Conservation (phyloP, 2,888 invertebrate species). For the Ectemnius continuus region DNA sequence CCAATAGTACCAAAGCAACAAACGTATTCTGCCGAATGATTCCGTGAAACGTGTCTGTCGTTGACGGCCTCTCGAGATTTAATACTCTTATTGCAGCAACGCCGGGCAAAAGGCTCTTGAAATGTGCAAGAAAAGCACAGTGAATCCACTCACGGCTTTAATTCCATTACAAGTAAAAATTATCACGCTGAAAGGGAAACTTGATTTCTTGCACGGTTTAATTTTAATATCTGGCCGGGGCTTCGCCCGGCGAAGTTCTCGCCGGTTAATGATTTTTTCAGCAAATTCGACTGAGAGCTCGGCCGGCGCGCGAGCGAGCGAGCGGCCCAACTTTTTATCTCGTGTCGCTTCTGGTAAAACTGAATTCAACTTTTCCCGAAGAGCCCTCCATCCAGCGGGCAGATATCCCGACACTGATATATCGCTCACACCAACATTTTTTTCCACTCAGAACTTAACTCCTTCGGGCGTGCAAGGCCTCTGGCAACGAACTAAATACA, state of each 20-base stretch:
- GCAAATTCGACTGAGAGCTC: too few relatives aligned
- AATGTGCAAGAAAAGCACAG: too few relatives aligned
- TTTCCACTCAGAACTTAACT: conserved; percentile 23
- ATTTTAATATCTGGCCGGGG: conserved; percentile 1
- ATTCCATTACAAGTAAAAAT: background rate
- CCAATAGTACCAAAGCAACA: background rate
- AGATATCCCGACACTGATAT: conserved; percentile 40
- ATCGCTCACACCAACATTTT: conserved; percentile 30
- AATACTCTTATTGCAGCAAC: too few relatives aligned
- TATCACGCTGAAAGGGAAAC: conserved; percentile 6
- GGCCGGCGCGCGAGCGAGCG: background rate
- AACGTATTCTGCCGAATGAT: background rate
- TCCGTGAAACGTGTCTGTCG: background rate
- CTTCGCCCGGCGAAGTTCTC: conserved; percentile 2
- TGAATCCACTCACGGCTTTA: background rate
- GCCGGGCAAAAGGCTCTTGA: too few relatives aligned
- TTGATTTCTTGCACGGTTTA: conserved; percentile 3
- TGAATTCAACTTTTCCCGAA: conserved; percentile 47
- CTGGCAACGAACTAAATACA: too few relatives aligned
- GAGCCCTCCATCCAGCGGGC: conserved; percentile 15
- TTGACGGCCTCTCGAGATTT: background rate
- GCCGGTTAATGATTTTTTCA: conserved; percentile 20
- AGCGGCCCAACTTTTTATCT: conserved; percentile 55
- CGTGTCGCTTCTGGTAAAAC: conserved; percentile 39
- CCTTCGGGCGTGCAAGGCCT: background rate